Evolutionary conservation across 2,888 invertebrate genomes (phyloP), one percentile per base, ranked within the genome.

Genomic region (Synergus japonicus): DNA sequence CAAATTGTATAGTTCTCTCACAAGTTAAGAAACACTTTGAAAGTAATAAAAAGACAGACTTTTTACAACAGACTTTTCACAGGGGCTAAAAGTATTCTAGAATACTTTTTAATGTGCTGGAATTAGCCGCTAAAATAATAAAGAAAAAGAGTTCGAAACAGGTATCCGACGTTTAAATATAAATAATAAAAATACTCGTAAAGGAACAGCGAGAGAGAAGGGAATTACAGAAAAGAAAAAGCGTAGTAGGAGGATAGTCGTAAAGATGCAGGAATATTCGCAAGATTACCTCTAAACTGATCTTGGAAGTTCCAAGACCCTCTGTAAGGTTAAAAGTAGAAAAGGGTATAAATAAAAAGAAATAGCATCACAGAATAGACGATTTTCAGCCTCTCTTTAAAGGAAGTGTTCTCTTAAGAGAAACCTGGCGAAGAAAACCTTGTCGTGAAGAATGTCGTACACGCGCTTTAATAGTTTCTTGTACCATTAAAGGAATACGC

Each of bases 171-270:
- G 4, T 54, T 54, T 37, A 54, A 73, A 73, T 73, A 49, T 73
- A 54, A 54, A 41, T 41, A 73, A 73, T 73, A 73, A 73, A 54
- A 49, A 13, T 1, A 9, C 29, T 69, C 46, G 22, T 46, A 9
- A 49, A 69, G 8, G 13, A 29, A 29, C 2, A 29, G 46, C 22
- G 13, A 86, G 83, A 87, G 83, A 87, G 78, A 85, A 84, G 85
- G 81, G 84, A 85, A 86, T 84, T 79, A 78, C 66, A 69, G 66
- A 77, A 37, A 64, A 60, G 80, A 63, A 64, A 12, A n/a, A 29
- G n/a, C 44, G 29, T 37, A 43, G 37, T 46, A 44, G 7, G 49
- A 54, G 8, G 9, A 12, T 8, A 9, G 37, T 4, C 1, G 46
- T 46, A 67, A 54, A 15, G 12, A 29, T 49, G 37, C 37, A 54